Conservation (phyloP, 2,888 invertebrate genomes). For the Bibio marci region DNA sequence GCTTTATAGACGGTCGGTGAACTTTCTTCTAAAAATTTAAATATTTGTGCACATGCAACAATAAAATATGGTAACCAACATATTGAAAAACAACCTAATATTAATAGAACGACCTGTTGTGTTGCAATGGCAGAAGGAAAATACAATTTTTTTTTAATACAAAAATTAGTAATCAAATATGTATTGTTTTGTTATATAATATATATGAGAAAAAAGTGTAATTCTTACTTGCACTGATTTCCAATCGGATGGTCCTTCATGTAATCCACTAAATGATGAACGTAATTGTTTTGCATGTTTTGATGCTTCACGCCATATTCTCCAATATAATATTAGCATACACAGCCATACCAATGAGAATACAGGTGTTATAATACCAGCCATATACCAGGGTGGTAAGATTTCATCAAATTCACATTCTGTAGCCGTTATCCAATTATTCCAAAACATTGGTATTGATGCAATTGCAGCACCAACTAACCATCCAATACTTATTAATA, state of each 20-base stretch:
- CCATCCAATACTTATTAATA: conserved; percentile 51
- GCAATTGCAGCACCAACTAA: conserved; percentile 45
- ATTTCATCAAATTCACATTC: conserved; percentile 54
- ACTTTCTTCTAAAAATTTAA: conserved; percentile 33
- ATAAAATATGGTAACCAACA: conserved; percentile 70
- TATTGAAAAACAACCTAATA: conserved; percentile 61
- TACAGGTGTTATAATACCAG: conserved; percentile 44
- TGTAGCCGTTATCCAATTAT: conserved; percentile 44
- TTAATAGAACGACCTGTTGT: conserved; percentile 52
- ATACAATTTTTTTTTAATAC: too few relatives aligned
- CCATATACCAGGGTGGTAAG: conserved; percentile 30
- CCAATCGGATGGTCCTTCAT: conserved; percentile 43
- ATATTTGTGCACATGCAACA: conserved; percentile 43
- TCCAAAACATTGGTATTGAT: conserved; percentile 59
- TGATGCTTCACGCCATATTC: conserved; percentile 62
- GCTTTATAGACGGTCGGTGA: conserved; percentile 42
- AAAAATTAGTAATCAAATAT: conserved; percentile 15
- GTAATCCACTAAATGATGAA: conserved; percentile 35
- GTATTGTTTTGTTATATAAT: not conserved
- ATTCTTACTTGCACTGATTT: conserved; percentile 66
- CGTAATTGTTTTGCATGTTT: conserved; percentile 52
- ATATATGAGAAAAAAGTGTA: not conserved
- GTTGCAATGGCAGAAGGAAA: too few relatives aligned
- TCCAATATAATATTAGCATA: conserved; percentile 57
- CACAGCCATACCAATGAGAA: conserved; percentile 56